Evolutionary conservation across 2,113 vertebrate genomes (phyloP), one percentile per base, ranked within the genome.

Genomic region (Thalassarche chlororhynchos): DNA sequence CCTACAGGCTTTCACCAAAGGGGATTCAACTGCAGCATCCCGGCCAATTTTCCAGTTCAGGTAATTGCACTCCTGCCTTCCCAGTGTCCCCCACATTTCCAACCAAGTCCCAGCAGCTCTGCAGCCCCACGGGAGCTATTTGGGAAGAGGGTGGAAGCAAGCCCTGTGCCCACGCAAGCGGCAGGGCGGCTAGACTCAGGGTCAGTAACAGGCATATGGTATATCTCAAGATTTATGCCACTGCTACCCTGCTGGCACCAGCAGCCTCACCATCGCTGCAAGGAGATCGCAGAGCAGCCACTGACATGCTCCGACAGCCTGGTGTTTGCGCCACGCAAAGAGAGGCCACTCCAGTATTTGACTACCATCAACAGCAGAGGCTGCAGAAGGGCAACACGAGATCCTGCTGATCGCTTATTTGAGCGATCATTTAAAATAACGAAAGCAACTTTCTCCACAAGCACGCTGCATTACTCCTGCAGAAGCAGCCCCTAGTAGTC

Each of bases 251-350:
- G 28, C 31, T 38, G 55, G 62, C 49, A 52, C 52, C 88, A 61
- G 31, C 31, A 1, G 18, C 40, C 32, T 57, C 55, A 20, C 60
- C 28, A 6, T 16, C 40, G 6, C 84, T 3, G 15, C 36, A 4
- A 5, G 34, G 34, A 68, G 57, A 71, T 7, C 0, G 0, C 47
- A 19, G 66, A 40, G n/a, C 38, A 3, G 29, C 47, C 61, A 46
- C 20, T 2, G 0, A 23, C 17, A 4, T 0, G 2, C 6, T 31
- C 46, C 14, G 2, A 17, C 72, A 87, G 65, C 40, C 31, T 9
- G 1, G 0, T 1, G 9, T 3, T 6, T 2, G 44, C 52, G 32
- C 13, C 44, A 19, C 0, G 0, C 20, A 15, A 5, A 15, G 34
- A 11, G 34, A 47, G 49, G 8, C 12, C 38, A 2, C 51, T 23